Percentiles rank a stretch among this genome's conserved stretches.
phyloP scores from a whole-genome alignment of 30 jellyfish, hydroid and myxozoan genomes.

The Aurelia sp. region DNA sequence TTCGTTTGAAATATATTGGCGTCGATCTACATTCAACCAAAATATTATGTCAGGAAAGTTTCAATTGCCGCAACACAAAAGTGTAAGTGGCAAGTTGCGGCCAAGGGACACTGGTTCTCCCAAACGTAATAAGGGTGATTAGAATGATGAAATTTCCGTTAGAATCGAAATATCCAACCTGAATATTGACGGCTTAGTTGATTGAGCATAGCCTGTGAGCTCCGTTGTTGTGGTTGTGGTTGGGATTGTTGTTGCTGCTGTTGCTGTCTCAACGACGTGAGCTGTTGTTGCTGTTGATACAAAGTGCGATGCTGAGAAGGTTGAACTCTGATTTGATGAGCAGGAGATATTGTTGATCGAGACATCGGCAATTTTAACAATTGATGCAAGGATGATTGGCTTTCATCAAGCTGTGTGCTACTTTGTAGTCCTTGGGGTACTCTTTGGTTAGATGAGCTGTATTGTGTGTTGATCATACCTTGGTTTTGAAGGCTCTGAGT shows the following conservation, averaged over 20 bases:
- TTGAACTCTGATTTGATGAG: conserved; percentile 56
- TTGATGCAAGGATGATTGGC: conserved; percentile 75
- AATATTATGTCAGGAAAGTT: no score
- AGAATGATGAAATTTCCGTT: no score
- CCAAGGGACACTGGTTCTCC: no score
- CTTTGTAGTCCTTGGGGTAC: conserved; percentile 32
- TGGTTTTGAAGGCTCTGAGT: conserved; percentile 44
- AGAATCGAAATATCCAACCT: not conserved
- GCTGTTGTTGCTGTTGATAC: conserved; percentile 36
- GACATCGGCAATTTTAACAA: conserved; percentile 53
- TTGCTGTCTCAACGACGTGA: no score
- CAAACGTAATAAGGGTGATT: no score
- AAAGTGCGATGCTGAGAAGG: conserved; percentile 58
- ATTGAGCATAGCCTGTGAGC: conserved; percentile 21
- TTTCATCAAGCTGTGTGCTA: conserved; percentile 55
- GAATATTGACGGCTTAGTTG: conserved; percentile 58
- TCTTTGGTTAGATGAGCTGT: conserved; percentile 33
- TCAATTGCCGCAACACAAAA: no score
- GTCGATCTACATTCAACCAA: no score
- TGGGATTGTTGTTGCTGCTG: conserved; percentile 72
- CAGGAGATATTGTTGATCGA: conserved; percentile 54
- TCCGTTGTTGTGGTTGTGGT: conserved; percentile 50
- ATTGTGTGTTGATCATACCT: conserved; percentile 31
- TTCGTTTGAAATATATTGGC: no score
- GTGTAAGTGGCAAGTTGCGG: no score